These are phyloP conservation scores for Zaprionus africanus DNA, from an alignment of 1,140 invertebrate species.

Conservation along the genomic window DNA sequence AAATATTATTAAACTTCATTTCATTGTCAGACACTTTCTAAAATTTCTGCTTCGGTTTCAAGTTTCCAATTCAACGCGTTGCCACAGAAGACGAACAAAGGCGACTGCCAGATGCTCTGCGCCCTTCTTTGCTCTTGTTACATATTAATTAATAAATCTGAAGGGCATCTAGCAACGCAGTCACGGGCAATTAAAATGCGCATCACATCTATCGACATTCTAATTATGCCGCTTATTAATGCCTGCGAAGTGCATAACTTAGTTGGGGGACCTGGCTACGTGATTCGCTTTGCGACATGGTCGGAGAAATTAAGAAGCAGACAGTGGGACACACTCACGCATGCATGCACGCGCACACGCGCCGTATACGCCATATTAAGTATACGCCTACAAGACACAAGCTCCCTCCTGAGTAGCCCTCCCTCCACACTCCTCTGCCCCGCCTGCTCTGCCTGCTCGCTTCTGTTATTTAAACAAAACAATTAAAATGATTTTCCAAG, in stretches of 20 bases:
- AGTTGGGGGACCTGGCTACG: constrained; percentile 13
- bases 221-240: constrained; percentile 7
- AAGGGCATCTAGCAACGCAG: not conserved
- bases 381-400: constrained; percentile 66
- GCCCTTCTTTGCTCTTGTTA: not conserved
- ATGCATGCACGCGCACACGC: constrained; percentile 16
- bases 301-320: constrained; percentile 11
- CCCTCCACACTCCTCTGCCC: not conserved
- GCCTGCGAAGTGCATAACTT: constrained; percentile 2
- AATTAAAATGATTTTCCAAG: constrained; percentile 77
- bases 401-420: constrained; percentile 1
- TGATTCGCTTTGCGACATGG: constrained; percentile 11
- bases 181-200: not conserved
- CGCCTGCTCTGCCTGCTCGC: constrained; percentile 16
- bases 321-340: constrained; percentile 2
- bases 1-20: constrained; percentile 42
- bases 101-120: not conserved
- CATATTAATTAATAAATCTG: constrained; percentile 11
- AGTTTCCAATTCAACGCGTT: constrained; percentile 28
- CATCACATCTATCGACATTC: constrained; percentile 2
- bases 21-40: constrained; percentile 25
- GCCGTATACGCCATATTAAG: constrained; percentile 65
- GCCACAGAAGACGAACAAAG: not conserved
- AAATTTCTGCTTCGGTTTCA: not conserved
- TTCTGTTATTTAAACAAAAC: constrained; percentile 78